Evolutionary conservation across 2,888 invertebrate genomes (phyloP).

Genomic region (Acleris laterana): DNA sequence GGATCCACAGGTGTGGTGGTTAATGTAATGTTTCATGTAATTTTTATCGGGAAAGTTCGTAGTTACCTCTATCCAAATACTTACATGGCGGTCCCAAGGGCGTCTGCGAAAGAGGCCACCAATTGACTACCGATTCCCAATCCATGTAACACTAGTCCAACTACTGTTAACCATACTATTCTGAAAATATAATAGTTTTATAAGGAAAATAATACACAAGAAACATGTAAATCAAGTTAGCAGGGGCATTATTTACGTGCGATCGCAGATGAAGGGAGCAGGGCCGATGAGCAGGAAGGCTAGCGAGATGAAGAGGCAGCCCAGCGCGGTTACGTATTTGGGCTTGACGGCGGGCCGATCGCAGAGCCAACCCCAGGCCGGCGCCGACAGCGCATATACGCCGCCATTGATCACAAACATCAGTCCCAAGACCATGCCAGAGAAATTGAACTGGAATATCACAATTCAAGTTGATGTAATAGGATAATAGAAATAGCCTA

Average conservation of each 20-base stretch:
- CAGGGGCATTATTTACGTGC: constrained; percentile 18
- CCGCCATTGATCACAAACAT: constrained; percentile 94
- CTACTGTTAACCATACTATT: constrained; percentile 86
- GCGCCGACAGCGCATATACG: constrained; percentile 91
- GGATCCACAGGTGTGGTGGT: too few relatives aligned
- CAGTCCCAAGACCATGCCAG: constrained; percentile 88
- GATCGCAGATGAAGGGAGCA: constrained; percentile 87
- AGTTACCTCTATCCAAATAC: too few relatives aligned
- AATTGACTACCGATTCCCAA: constrained; percentile 93
- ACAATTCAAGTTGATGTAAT: background rate
- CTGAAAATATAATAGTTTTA: constrained; percentile 67
- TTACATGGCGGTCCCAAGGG: constrained; percentile 92
- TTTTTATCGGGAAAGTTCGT: too few relatives aligned
- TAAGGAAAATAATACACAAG: background rate
- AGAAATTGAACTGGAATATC: constrained; percentile 84
- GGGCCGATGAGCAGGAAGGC: constrained; percentile 92
- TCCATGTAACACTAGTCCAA: constrained; percentile 91
- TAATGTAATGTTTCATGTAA: too few relatives aligned
- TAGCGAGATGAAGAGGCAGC: constrained; percentile 86
- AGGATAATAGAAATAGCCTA: background rate
- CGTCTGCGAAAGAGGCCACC: constrained; percentile 94
- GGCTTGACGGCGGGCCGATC: constrained; percentile 87
- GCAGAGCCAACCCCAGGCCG: constrained; percentile 92
- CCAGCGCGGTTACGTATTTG: constrained; percentile 87
- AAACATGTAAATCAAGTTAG: too few relatives aligned